A percentile compares a stretch with the other conserved stretches of the same genome.
phyloP scores from a whole-genome alignment of 35 echinoderm and acorn worm species.

The Anneissia japonica region DNA sequence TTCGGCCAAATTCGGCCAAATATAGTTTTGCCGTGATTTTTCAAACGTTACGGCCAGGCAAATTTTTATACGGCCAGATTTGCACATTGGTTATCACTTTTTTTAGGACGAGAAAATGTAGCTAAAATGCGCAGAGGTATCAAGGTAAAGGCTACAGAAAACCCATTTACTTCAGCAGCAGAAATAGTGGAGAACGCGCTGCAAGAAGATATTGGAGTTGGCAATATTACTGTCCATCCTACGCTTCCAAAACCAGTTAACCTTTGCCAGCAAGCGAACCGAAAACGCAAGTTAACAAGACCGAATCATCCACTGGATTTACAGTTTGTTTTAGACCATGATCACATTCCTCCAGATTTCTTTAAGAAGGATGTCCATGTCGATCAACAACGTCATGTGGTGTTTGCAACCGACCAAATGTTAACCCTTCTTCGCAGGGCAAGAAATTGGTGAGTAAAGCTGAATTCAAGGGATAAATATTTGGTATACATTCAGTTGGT shows the following conservation, averaged over 20 bases:
- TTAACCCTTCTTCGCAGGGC: slow-evolving; percentile 24
- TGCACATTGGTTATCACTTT: too few species aligned
- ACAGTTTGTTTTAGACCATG: slow-evolving; percentile 3
- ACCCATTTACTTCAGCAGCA: slow-evolving; percentile 17
- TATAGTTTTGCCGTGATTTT: too few species aligned
- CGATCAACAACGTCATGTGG: slow-evolving; percentile 4
- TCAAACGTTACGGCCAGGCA: too few species aligned
- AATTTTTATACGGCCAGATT: too few species aligned
- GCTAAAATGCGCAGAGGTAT: background rate
- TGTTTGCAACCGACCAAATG: slow-evolving; percentile 22
- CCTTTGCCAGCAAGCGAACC: slow-evolving; percentile 4
- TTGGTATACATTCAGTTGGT: too few species aligned
- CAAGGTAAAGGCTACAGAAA: slow-evolving; percentile 3
- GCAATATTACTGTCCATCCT: background rate
- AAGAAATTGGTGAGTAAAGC: slow-evolving; percentile 44
- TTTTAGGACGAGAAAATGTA: background rate
- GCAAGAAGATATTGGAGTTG: background rate
- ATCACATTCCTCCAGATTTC: background rate
- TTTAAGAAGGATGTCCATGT: slow-evolving; percentile 18
- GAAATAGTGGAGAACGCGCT: slow-evolving; percentile 16
- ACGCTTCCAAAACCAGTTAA: slow-evolving; percentile 15
- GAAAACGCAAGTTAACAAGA: background rate
- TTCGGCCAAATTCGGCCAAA: too few species aligned
- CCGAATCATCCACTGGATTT: slow-evolving; percentile 18
- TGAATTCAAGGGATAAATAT: too few species aligned